These are phyloP conservation scores for Antheraea assamensis DNA, from an alignment of 2,888 invertebrate species.

Conservation along the genomic window DNA sequence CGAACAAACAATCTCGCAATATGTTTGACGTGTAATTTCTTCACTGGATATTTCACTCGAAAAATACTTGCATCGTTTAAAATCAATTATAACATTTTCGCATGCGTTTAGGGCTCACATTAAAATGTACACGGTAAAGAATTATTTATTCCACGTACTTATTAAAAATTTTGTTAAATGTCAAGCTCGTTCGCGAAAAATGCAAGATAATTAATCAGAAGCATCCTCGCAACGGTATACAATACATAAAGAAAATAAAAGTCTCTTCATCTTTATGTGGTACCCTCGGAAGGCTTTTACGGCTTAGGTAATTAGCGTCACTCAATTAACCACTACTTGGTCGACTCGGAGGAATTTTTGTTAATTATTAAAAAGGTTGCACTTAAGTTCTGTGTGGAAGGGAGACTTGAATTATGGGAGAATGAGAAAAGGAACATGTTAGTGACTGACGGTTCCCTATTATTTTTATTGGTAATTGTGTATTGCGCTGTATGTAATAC, in stretches of 20 bases:
- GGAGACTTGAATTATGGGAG: constrained; percentile 33
- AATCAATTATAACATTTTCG: constrained; percentile 7
- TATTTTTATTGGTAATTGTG: not conserved
- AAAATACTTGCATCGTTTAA: constrained; percentile 2
- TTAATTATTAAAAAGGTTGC: constrained; percentile 81
- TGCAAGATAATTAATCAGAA: constrained; percentile 12
- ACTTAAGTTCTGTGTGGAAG: constrained; percentile 59
- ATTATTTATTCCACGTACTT: constrained; percentile 14
- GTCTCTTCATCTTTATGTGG: constrained; percentile 63
- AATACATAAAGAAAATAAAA: constrained; percentile 64
- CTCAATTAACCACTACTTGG: constrained; percentile 77
- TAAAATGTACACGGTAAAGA: constrained; percentile 8
- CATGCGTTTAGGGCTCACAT: constrained; percentile 5
- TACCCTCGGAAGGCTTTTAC: constrained; percentile 71
- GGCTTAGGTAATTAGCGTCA: constrained; percentile 79
- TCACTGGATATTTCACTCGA: constrained; percentile 2
- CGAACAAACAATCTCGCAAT: not conserved
- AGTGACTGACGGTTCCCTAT: not conserved
- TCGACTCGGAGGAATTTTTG: constrained; percentile 68
- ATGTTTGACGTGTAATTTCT: not conserved
- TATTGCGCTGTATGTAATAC: not conserved
- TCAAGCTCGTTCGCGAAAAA: constrained; percentile 6
- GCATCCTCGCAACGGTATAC: constrained; percentile 18
- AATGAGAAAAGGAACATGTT: constrained; percentile 19
- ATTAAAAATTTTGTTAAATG: constrained; percentile 15